Percentiles rank a stretch among this genome's conserved stretches.
phyloP scores from a whole-genome alignment of 2,797 vertebrate genomes.

The Ara ararauna region DNA sequence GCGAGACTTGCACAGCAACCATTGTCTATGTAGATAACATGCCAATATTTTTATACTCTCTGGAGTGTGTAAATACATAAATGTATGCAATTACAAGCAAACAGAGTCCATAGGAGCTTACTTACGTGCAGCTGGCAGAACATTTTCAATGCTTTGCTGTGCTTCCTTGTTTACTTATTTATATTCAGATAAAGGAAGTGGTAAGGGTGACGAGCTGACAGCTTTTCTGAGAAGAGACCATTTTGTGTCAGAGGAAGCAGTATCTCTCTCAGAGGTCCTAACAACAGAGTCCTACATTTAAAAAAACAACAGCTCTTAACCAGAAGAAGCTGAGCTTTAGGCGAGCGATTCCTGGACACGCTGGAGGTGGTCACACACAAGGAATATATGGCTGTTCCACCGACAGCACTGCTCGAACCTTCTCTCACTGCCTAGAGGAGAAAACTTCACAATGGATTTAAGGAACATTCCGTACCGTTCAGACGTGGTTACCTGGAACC shows the following conservation, averaged over 20 bases:
- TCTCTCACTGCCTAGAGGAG: not conserved
- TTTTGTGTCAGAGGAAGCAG: constrained; percentile 77
- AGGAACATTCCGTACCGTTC: constrained; percentile 78
- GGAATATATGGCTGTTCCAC: not conserved
- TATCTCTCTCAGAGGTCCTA: constrained; percentile 49
- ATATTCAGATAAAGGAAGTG: constrained; percentile 81
- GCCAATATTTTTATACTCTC: not conserved
- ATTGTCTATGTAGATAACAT: not conserved
- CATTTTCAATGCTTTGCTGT: not conserved
- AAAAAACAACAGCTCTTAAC: not conserved
- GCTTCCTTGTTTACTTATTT: constrained; percentile 83
- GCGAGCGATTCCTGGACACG: not conserved
- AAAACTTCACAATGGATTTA: constrained; percentile 72
- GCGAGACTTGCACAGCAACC: not conserved
- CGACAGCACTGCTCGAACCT: not conserved
- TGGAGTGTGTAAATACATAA: not conserved
- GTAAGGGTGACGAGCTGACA: constrained; percentile 78
- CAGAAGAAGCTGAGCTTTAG: not conserved
- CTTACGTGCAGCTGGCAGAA: not conserved
- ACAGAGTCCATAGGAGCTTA: not conserved
- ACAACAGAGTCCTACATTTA: not conserved
- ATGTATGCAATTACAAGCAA: not conserved
- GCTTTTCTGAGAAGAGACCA: constrained; percentile 81
- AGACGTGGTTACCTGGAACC: constrained; percentile 76
- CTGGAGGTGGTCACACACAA: not conserved